Base-by-base conservation (phyloP, 1,140 invertebrate species). In the Cydia fagiglandana region DNA sequence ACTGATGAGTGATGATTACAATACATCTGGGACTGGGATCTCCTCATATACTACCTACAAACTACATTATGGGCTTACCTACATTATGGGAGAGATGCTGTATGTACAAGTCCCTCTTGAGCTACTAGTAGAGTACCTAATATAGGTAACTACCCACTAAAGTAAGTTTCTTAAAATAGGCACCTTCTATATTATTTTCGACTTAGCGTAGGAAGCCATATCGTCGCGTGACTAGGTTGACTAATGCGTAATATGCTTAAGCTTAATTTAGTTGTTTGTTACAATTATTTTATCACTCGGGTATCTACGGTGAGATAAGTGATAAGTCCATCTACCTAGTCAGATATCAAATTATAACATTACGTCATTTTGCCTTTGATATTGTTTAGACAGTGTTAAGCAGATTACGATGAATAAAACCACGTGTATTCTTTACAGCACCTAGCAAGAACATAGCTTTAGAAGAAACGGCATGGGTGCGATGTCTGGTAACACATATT, bases 301-400 rank as follows among this genome's bases (percentile, higher is more conserved):
- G 64, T 68, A 64, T 64, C 20, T 12, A 64, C 28, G 24, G 30
- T 68, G 30, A 68, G 64, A 68, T 68, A 68, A 68, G 6, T 68
- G 64, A 38, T 68, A 68, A 24, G 64, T 53, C 50, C 34, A 17
- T 61, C 17, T 61, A 61, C 56, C 10, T 24, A 61, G 34, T 70
- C 38, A 70, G 66, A 45, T 70, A 41, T 38, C 34, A 70, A 70
- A 17, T 70, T 70, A 53, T 68, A 28, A 70, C 13, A 28, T 83
- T 77, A 79, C 82, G 78, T 83, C 80, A 83, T 77, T 74, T 79
- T 82, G 73, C 61, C 73, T 78, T 80, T 73, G 61, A 75, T 12
- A 50, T n/a, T 70, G 64, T 76, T 76, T 76, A 20, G 34, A 41
- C 38, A 70, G n/a, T n/a, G 15, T 45, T 70, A 70, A 34, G 34